phyloP scores from a whole-genome alignment of 2,888 invertebrate genomes.

The Dasysyrphus albostriatus region DNA sequence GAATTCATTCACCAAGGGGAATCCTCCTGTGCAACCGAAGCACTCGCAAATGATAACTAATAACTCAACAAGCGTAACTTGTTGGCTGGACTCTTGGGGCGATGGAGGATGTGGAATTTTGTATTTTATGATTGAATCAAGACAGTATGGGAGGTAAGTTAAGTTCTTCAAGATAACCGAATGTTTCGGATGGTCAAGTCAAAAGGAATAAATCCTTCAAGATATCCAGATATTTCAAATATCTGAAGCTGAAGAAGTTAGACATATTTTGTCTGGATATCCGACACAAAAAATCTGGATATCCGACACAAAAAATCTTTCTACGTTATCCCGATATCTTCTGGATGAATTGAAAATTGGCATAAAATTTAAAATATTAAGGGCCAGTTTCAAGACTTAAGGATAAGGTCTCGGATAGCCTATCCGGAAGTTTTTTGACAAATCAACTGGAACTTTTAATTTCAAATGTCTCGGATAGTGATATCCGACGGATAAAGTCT shows the following conservation, averaged over 20 bases:
- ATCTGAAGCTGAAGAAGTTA: background rate
- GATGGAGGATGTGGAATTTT: constrained; percentile 95
- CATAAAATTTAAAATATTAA: background rate
- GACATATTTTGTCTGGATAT: background rate
- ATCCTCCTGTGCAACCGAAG: constrained; percentile 91
- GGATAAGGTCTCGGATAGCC: too few species aligned
- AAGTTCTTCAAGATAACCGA: background rate
- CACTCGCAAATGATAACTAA: constrained; percentile 92
- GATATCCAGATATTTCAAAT: background rate
- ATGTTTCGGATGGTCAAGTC: background rate
- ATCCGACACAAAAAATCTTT: too few species aligned
- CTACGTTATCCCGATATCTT: background rate
- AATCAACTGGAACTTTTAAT: too few species aligned
- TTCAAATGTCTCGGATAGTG: too few species aligned
- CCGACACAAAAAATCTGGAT: background rate
- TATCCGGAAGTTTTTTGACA: too few species aligned
- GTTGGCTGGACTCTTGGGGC: constrained; percentile 94
- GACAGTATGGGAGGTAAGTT: constrained; percentile 84
- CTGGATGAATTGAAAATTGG: background rate
- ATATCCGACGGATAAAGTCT: too few species aligned
- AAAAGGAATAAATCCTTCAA: background rate
- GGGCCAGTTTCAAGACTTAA: too few species aligned
- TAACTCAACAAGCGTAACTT: constrained; percentile 93
- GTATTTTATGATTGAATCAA: constrained; percentile 93
- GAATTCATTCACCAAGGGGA: constrained; percentile 92